Base-by-base conservation (phyloP, 2,888 invertebrate species). In the Tanypteryx hageni region DNA sequence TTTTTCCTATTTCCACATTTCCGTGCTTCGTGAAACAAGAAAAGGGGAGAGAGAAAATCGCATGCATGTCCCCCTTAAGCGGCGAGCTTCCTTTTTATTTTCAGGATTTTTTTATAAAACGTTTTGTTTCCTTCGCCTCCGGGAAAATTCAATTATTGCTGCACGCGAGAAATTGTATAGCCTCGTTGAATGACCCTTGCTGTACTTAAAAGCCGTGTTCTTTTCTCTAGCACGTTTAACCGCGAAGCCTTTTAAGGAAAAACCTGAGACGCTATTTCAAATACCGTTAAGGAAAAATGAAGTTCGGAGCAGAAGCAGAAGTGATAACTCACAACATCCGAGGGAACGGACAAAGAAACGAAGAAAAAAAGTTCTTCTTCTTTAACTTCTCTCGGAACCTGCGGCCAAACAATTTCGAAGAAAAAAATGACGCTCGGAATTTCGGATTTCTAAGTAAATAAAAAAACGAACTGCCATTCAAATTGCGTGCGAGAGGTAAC, bases 61-160 rank as follows among this genome's bases (percentile, higher is more conserved):
- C 59, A 16, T 59, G 8, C 61, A n/a, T 85, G 56, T 44, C 56
- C 84, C 10, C 57, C n/a, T 16, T n/a, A 1, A 11, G 27, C 5
- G 22, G 27, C 16, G 76, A 11, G 2, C 44, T 31, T 57, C 18
- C 85, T 18, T 56, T 85, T 22, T 18, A 76, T 22, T n/a, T n/a
- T n/a, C n/a, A n/a, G n/a, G n/a, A 27, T 27, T 8, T 76, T 76
- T 76, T 44, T 44, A 3, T 44, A 44, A 44, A 76, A 76, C 76
- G 22, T 76, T 76, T 4, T 22, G 76, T 76, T 76, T 76, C 27
- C 76, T 14, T 27, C 76, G 22, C 76, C 44, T 5, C 22, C 58
- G 58, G 58, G 85, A 85, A 58, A 85, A 58, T 85, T 85, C 85
- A 85, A 85, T 85, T 85, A 85, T 58, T 57, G 58, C 27, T n/a